phyloP scores from a whole-genome alignment of 2,888 invertebrate genomes.

The Amphipyra berbera region DNA sequence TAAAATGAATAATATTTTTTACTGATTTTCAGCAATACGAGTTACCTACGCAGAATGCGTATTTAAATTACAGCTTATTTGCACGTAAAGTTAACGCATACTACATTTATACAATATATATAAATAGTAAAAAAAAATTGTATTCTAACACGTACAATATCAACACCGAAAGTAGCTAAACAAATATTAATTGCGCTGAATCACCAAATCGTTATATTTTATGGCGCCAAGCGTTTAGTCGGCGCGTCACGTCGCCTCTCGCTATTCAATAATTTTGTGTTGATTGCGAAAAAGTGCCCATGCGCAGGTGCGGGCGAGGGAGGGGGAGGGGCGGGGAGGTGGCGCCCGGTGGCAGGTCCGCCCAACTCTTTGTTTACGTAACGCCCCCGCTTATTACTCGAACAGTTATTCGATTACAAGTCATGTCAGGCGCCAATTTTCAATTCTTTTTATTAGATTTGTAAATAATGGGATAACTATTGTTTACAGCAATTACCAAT shows the following conservation, averaged over 20 bases:
- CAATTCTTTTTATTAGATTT: conserved; percentile 10
- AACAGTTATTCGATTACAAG: conserved; percentile 73
- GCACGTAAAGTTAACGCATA: neutral
- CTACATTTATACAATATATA: no score
- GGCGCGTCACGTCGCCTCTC: conserved; percentile 39
- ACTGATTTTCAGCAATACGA: no score
- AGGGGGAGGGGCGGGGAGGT: conserved; percentile 70
- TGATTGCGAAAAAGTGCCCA: conserved; percentile 81
- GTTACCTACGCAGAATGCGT: no score
- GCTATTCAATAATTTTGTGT: conserved; percentile 69
- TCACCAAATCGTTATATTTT: conserved; percentile 49
- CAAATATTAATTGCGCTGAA: conserved; percentile 52
- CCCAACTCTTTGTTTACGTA: conserved; percentile 88
- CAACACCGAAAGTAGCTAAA: conserved; percentile 14
- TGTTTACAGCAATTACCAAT: no score
- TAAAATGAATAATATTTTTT: no score
- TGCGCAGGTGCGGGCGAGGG: conserved; percentile 76
- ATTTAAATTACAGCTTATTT: neutral
- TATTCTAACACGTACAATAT: conserved; percentile 18
- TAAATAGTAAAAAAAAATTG: conserved; percentile 9
- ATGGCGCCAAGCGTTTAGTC: conserved; percentile 65
- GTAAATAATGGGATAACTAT: no score
- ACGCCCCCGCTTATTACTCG: conserved; percentile 86
- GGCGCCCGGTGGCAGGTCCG: conserved; percentile 84
- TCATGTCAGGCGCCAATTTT: conserved; percentile 33